Base-by-base conservation (phyloP, 2,888 invertebrate genomes). In the Catocala fraxini region DNA sequence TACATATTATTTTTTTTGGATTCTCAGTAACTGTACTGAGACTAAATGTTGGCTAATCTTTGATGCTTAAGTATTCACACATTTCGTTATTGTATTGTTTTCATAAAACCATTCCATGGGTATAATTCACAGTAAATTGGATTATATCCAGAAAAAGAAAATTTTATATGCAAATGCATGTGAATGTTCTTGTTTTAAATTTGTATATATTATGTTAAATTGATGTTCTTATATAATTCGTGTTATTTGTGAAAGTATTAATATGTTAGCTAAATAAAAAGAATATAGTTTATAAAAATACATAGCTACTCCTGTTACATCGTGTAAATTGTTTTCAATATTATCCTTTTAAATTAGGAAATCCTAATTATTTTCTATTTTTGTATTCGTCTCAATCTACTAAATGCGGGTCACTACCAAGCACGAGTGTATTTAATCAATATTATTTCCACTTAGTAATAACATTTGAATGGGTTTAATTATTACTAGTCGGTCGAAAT, bases 171-270 rank as follows among this genome's bases (percentile, higher is more conserved):
- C 25, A 41, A 47, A 47, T 41, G 56, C 56, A 56, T 56, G 56
- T 56, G 56, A 48, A 56, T 48, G 56, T 48, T 48, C 48, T 48
- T 56, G 48, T 56, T 48, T 48, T 56, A 25, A 39, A 48, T 56
- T 33, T 56, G 47, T 48, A 41, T 48, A 11, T 48, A 41, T 56
- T 48, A 46, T 48, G 47, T 56, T 48, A 46, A 53, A 53, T 13
- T 5, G 11, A 48, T 33, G 25, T 33, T 48, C 12, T 47, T 48
- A 4, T 39, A 39, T 39, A 39, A 39, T 39, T 39, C 1, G 5
- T 39, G 35, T 39, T 39, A 6, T 25, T 45, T 52, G 51, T 41
- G 39, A 52, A 52, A 52, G 39, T 7, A 51, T n/a, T 52, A 3
- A 35, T 35, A 7, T 39, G 35, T 39, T 2, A 39, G 35, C 7